Conservation (phyloP, 2,113 vertebrate species). For the rat (Rattus norvegicus) region GRCr8 NC_086039.1:52699001-52699500, state of each 20-base stretch:
- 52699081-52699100: background rate
- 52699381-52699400: background rate
- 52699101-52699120: slow-evolving; percentile 2
- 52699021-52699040: background rate
- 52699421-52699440: background rate
- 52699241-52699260: slow-evolving; percentile 45
- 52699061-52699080: slow-evolving; percentile 12
- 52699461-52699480: background rate
- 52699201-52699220: slow-evolving; percentile 42
- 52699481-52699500: background rate
- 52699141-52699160: background rate
- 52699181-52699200: background rate
- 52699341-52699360: slow-evolving; percentile 19
- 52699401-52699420: background rate
- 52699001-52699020: slow-evolving; percentile 28
- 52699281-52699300: slow-evolving; percentile 29
- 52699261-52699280: background rate
- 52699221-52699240: background rate
- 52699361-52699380: background rate
- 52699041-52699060: background rate
- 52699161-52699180: slow-evolving; percentile 28
- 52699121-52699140: slow-evolving; percentile 29
- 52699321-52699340: slow-evolving; percentile 42
- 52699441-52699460: background rate
- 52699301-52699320: slow-evolving; percentile 42